These are phyloP conservation scores for Salpingus planirostris DNA, from an alignment of 2,888 invertebrate genomes.

Conservation along the genomic window DNA sequence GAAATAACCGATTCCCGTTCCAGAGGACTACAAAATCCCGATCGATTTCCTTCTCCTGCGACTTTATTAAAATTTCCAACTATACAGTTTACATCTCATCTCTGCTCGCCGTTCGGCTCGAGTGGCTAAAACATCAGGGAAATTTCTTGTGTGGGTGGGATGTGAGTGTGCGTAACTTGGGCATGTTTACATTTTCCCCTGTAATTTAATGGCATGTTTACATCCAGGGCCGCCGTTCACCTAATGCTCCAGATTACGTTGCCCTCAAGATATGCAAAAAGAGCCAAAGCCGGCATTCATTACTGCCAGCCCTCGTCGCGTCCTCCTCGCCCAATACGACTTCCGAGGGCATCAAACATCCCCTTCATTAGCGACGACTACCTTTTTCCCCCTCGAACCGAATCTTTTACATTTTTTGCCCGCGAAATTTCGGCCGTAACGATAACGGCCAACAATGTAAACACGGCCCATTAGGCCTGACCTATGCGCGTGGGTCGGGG, in stretches of 20 bases:
- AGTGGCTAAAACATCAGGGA: too few species aligned
- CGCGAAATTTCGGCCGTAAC: too few species aligned
- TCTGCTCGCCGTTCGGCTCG: too few species aligned
- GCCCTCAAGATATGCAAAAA: conserved; percentile 8
- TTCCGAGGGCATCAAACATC: conserved; percentile 2
- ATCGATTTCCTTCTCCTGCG: too few species aligned
- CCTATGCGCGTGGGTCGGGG: conserved; percentile 4
- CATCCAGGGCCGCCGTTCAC: conserved; percentile 9
- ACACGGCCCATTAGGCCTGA: conserved; percentile 9
- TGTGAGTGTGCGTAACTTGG: conserved; percentile 7
- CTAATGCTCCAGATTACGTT: conserved; percentile 9
- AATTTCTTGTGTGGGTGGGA: too few species aligned
- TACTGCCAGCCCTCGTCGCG: conserved; percentile 1
- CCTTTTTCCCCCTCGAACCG: not conserved
- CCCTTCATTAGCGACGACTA: conserved; percentile 8
- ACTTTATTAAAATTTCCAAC: too few species aligned
- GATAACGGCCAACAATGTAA: conserved; percentile 9
- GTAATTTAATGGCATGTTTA: conserved; percentile 11
- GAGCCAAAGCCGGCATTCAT: conserved; percentile 1
- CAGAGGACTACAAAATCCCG: too few species aligned
- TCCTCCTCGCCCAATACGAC: not conserved
- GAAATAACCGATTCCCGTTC: too few species aligned
- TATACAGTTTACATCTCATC: too few species aligned
- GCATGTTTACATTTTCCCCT: conserved; percentile 10
- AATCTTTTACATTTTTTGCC: not conserved